Evolutionary conservation across 37 sponge, comb jelly and placozoan species (phyloP).

Genomic region (Ianthella basta): DNA sequence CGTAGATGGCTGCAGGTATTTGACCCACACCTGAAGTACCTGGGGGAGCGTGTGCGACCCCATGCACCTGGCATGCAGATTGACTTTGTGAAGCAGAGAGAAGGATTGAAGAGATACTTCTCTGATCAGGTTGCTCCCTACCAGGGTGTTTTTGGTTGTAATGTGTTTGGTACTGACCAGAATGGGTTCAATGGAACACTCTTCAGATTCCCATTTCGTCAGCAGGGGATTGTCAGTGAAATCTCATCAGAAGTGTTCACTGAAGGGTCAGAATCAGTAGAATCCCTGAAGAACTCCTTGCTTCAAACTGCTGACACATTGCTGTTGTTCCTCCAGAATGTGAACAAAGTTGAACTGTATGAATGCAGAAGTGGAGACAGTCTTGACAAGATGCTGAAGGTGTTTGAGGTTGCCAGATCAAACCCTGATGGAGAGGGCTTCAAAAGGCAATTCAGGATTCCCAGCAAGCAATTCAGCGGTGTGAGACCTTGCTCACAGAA

Average conservation of each 20-base stretch:
- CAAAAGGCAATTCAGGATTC: background rate
- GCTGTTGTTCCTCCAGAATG: constrained; percentile 67
- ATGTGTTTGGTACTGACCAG: constrained; percentile 28
- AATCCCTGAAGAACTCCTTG: constrained; percentile 36
- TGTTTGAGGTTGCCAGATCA: background rate
- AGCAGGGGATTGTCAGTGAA: constrained; percentile 29
- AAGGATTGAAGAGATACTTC: constrained; percentile 31
- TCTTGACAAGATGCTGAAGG: background rate
- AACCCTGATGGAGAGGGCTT: background rate
- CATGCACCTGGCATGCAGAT: constrained; percentile 79
- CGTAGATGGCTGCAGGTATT: constrained; percentile 63
- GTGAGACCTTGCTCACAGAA: constrained; percentile 6
- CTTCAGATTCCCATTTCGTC: constrained; percentile 81
- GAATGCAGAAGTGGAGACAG: constrained; percentile 8
- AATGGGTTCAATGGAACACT: constrained; percentile 75
- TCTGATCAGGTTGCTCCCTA: constrained; percentile 76
- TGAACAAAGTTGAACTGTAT: constrained; percentile 58
- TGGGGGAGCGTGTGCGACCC: constrained; percentile 55
- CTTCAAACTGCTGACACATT: constrained; percentile 37
- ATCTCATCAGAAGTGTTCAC: constrained; percentile 38
- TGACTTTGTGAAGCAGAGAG: constrained; percentile 9
- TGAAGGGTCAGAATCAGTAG: constrained; percentile 1
- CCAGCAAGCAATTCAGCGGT: background rate
- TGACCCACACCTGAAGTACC: constrained; percentile 84
- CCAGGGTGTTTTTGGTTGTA: constrained; percentile 71